These are phyloP conservation scores for Cephus pulcher DNA, from an alignment of 2,888 invertebrate genomes.

Conservation along the genomic window DNA sequence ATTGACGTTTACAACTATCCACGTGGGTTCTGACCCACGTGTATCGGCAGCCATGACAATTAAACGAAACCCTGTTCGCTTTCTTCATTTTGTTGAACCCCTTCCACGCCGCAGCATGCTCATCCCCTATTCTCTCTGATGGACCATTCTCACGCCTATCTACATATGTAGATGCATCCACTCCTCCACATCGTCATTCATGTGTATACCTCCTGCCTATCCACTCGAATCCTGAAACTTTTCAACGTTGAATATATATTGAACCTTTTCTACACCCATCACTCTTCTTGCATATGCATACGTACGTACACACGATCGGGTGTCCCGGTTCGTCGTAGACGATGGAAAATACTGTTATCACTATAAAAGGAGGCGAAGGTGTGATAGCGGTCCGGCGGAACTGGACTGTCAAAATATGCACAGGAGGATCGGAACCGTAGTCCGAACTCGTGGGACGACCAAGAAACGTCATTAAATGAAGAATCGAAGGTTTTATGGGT, in stretches of 20 bases:
- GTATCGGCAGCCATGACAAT: neutral
- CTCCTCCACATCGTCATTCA: neutral
- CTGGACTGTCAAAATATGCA: slow-evolving; percentile 46
- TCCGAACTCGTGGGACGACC: neutral
- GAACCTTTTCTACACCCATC: neutral
- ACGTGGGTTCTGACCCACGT: neutral
- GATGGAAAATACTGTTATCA: slow-evolving; percentile 55
- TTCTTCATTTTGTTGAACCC: neutral
- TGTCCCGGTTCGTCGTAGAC: neutral
- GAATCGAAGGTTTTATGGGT: neutral
- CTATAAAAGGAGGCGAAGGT: slow-evolving; percentile 46
- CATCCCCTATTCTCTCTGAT: neutral
- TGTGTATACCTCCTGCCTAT: neutral
- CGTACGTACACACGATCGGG: neutral
- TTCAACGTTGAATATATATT: neutral
- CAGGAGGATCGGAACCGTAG: neutral
- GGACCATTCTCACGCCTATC: neutral
- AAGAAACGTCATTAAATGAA: neutral
- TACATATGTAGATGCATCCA: neutral
- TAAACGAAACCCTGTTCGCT: neutral
- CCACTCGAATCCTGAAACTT: neutral
- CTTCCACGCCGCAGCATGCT: neutral
- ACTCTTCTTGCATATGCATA: neutral
- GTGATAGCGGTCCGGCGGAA: slow-evolving; percentile 38
- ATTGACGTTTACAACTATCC: neutral